Evolutionary conservation across 2,113 vertebrate species (phyloP).

Genomic region (Notarius quadriscutis): DNA sequence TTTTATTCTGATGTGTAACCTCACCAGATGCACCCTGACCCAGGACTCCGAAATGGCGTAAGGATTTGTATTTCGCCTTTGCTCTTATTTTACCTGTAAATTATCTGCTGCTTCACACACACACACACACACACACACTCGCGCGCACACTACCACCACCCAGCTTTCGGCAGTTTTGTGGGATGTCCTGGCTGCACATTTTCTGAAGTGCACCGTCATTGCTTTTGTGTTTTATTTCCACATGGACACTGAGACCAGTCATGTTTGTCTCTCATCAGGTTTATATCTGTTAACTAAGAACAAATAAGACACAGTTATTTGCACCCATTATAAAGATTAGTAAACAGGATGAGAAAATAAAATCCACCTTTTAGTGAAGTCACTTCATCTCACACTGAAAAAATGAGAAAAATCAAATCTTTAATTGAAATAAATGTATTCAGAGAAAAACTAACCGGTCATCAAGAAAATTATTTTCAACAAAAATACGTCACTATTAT

Average conservation of each 20-base stretch:
- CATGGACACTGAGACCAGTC: neutral
- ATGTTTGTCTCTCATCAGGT: neutral
- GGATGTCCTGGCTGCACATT: constrained; percentile 29
- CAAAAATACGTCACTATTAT: too few relatives aligned
- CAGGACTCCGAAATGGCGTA: constrained; percentile 80
- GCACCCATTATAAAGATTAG: too few relatives aligned
- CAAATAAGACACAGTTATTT: neutral
- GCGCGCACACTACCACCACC: neutral
- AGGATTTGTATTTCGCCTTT: constrained; percentile 71
- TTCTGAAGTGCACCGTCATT: constrained; percentile 34
- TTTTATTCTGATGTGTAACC: constrained; percentile 75
- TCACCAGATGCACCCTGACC: constrained; percentile 78
- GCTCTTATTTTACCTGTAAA: constrained; percentile 52
- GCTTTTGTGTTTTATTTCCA: neutral
- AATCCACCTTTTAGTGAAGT: too few relatives aligned
- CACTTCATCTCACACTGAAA: too few relatives aligned
- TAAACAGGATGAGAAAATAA: too few relatives aligned
- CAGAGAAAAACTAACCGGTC: too few relatives aligned
- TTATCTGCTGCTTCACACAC: constrained; percentile 20
- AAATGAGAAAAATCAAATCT: too few relatives aligned
- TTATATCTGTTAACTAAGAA: neutral
- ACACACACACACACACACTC: neutral
- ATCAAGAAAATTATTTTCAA: too few relatives aligned
- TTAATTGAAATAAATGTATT: too few relatives aligned
- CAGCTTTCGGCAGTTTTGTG: neutral